Percentiles rank a stretch among this genome's conserved stretches.
Conservation (phyloP, 30 jellyfish, hydroid and myxozoan species). For the Turritopsis rubra region DNA sequence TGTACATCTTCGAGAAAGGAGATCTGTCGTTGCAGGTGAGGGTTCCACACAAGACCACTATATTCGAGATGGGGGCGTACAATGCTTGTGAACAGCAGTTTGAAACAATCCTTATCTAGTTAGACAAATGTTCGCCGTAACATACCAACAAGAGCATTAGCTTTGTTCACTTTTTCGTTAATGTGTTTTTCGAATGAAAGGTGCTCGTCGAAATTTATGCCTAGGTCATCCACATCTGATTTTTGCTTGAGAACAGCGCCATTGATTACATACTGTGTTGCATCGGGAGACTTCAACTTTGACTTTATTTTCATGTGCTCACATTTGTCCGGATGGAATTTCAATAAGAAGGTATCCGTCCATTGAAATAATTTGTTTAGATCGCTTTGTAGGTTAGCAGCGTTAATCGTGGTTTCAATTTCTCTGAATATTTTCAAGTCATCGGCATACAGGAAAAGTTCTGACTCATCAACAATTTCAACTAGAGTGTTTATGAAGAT, state of each 20-base stretch:
- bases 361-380: no score
- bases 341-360: no score
- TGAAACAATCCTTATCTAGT: not conserved
- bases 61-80: conserved; percentile 54
- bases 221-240: conserved; percentile 1
- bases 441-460: no score
- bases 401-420: no score
- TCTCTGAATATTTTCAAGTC: no score
- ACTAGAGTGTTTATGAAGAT: no score
- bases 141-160: conserved; percentile 6
- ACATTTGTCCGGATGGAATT: no score
- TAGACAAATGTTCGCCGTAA: conserved; percentile 4
- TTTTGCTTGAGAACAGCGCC: not conserved
- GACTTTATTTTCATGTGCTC: no score
- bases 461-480: no score
- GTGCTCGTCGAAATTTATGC: not conserved
- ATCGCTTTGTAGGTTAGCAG: no score
- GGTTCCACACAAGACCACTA: conserved; percentile 35
- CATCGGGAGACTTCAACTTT: no score
- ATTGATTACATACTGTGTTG: no score
- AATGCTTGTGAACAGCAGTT: conserved; percentile 8
- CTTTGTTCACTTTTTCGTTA: not conserved
- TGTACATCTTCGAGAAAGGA: conserved; percentile 38
- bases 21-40: conserved; percentile 12
- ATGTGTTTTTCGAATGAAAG: conserved; percentile 3